Percentiles rank a stretch among this genome's conserved stretches.
Conservation (phyloP, 2,113 vertebrate species). For the Hippocampus guttulatus region DNA sequence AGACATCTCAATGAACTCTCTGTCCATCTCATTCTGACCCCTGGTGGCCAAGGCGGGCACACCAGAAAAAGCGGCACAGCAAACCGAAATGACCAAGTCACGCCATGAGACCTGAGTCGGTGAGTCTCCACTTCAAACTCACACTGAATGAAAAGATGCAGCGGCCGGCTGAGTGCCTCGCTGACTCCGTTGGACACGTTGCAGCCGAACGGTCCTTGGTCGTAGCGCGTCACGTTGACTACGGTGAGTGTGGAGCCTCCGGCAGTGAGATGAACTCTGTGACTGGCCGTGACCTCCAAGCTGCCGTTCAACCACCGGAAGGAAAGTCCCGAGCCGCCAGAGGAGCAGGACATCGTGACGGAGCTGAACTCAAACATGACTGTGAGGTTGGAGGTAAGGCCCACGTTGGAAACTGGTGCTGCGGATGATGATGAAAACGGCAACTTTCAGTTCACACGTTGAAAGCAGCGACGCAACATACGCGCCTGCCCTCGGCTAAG, state of each 20-base stretch:
- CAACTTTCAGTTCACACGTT: too few relatives aligned
- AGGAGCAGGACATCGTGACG: conserved; percentile 36
- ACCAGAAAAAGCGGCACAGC: too few relatives aligned
- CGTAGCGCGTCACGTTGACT: conserved; percentile 25
- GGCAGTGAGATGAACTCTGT: conserved; percentile 23
- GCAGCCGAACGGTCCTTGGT: conserved; percentile 32
- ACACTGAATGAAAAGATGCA: conserved; percentile 37
- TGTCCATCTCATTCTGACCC: too few relatives aligned
- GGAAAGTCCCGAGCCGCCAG: conserved; percentile 30
- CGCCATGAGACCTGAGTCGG: neutral
- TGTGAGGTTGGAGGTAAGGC: conserved; percentile 13
- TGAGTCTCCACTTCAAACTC: conserved; percentile 17
- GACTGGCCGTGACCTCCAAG: conserved; percentile 30
- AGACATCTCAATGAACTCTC: too few relatives aligned
- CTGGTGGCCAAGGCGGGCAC: too few relatives aligned
- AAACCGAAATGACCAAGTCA: too few relatives aligned
- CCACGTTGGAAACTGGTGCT: conserved; percentile 5
- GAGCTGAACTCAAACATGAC: conserved; percentile 42
- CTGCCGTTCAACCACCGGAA: conserved; percentile 43
- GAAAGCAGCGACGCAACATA: too few relatives aligned
- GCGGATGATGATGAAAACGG: neutral
- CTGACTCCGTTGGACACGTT: conserved; percentile 34
- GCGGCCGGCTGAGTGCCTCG: conserved; percentile 1
- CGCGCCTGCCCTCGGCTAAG: neutral
- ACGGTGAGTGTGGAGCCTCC: conserved; percentile 30